Evolutionary conservation across 2,113 vertebrate genomes (phyloP), one percentile per base, ranked within the genome.

Genomic region (Dipodomys merriami): DNA sequence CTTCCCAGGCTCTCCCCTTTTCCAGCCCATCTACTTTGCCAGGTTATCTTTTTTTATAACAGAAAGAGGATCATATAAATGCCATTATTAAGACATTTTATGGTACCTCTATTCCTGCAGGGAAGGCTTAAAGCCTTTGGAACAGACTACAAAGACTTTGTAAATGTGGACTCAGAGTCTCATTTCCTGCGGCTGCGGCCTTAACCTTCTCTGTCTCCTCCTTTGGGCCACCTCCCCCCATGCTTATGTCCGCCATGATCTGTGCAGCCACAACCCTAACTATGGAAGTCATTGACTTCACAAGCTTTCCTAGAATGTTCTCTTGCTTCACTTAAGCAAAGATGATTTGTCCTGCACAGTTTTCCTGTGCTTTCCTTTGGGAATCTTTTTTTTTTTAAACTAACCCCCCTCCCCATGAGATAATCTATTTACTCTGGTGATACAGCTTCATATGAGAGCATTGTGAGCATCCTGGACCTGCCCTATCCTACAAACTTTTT

Each of bases 391-490:
- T 57, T 49, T 57, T 57, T 57, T 57, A 15, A 16, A 57, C n/a
- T 74, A 76, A 73, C 29, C 25, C 57, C 20, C 4, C 12, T 7
- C 19, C 39, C 39, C 39, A 39, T 22, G 0, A 10, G 64, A 25
- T 30, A 19, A 69, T 3, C 35, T 64, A 8, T 53, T 11, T 65
- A 10, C n/a, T 64, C 10, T 35, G 25, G 64, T 12, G 68, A 44
- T 7, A 46, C 0, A 1, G 12, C 1, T 3, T 78, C 13, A 20
- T 8, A 3, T 2, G 19, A 2, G 27, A 87, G 16, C 7, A 25
- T 3, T 39, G 39, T 73, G 20, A 0, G 2, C 1, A 0, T 27
- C 49, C 11, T 6, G 6, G 53, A 25, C 29, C 35, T 81, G 13
- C 16, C 46, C 6, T 27, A 22, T 1, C 6, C 13, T 49, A 2